Base-by-base conservation (phyloP, 2,888 invertebrate species). In the Arctia plantaginis region DNA sequence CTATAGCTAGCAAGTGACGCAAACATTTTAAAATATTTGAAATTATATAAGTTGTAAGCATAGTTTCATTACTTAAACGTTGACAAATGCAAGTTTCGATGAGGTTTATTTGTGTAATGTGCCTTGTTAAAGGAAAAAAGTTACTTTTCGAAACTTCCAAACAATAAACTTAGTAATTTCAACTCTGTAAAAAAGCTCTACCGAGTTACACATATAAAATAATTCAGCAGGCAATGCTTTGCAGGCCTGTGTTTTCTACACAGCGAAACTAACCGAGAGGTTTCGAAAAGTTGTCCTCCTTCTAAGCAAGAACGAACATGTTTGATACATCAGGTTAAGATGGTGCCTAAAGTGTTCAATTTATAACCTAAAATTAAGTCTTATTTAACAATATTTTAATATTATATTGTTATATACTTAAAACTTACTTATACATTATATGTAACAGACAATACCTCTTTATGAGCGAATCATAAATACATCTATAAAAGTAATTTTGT, bases 371-470 rank as follows among this genome's bases (percentile, higher is more conserved):
- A 81, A 81, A 80, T 76, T 76, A 82, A 76, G 68, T 72, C 77
- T 76, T 78, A 80, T 66, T 73, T 76, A 80, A 78, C 71, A 73
- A 71, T 71, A 77, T 66, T 77, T 62, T 72, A 71, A 69, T 71
- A 51, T 30, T 66, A 76, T 69, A 69, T 66, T 73, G 51, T 73
- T 76, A 82, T 67, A 77, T 77, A 82, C 81, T 77, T 77, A 73
- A 59, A 79, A 66, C 74, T 82, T 78, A 81, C 75, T 77, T 80
- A 75, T 73, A 84, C 74, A 78, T 35, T n/a, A n/a, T 73, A 70
- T 75, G 59, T 80, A 75, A 82, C 71, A 73, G 44, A 75, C 35
- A 55, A 76, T 74, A 71, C 59, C 66, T 44, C 69, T 68, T 73
- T 41, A 74, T 73, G 73, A 81, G 79, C 75, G 69, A 78, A 75